A percentile compares a stretch with the other conserved stretches of the same genome.
Evolutionary conservation across 1,140 invertebrate genomes (phyloP).

Genomic region (Drosophila littoralis): DNA sequence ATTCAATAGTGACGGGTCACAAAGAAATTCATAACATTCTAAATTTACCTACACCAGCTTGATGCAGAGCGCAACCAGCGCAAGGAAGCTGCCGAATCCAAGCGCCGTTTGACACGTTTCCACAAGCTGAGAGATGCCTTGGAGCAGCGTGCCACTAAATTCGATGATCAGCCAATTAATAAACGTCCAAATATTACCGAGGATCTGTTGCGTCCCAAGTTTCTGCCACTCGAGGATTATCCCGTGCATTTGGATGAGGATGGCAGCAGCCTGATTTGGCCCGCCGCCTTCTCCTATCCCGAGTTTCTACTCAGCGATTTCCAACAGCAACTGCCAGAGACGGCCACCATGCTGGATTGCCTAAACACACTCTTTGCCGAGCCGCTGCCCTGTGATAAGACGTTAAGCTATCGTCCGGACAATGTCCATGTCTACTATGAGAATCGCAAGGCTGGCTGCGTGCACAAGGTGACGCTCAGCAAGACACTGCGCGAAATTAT

Average conservation of each 20-base stretch:
- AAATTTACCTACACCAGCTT: constrained; percentile 54
- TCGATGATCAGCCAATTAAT: constrained; percentile 85
- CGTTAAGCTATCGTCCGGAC: constrained; percentile 88
- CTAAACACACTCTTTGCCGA: constrained; percentile 90
- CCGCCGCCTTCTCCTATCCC: constrained; percentile 93
- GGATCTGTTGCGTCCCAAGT: constrained; percentile 84
- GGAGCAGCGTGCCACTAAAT: constrained; percentile 86
- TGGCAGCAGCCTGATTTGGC: constrained; percentile 89
- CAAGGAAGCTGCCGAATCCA: constrained; percentile 85
- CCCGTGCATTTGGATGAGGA: constrained; percentile 73
- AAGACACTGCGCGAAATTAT: constrained; percentile 88
- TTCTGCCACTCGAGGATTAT: constrained; percentile 77
- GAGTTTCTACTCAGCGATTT: constrained; percentile 90
- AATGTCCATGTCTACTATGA: constrained; percentile 93
- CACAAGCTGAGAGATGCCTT: constrained; percentile 79
- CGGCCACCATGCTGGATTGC: constrained; percentile 89
- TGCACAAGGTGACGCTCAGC: constrained; percentile 87
- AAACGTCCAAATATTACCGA: constrained; percentile 75
- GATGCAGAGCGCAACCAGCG: constrained; percentile 88
- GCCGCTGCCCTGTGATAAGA: constrained; percentile 90
- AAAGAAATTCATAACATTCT: background rate
- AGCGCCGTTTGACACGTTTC: constrained; percentile 85
- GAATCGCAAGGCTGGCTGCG: constrained; percentile 87
- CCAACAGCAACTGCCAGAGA: constrained; percentile 90
- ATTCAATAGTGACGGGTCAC: no score